phyloP scores from a whole-genome alignment of 2,888 invertebrate genomes.

The Harpalus rubripes region DNA sequence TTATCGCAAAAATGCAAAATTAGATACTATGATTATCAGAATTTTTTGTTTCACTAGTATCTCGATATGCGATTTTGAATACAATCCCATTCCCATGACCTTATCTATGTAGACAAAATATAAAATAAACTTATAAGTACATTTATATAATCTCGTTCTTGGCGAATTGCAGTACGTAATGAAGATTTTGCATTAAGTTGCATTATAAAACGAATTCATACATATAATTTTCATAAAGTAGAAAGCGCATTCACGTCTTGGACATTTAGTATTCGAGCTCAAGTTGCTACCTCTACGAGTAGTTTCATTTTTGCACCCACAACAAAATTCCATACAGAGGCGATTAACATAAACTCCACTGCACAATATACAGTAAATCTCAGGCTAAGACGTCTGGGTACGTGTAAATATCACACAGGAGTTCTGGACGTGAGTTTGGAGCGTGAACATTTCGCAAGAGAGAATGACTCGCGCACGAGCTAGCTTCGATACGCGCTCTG shows the following conservation, averaged over 20 bases:
- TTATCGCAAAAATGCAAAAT: too few relatives aligned
- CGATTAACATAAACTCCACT: slow-evolving; percentile 37
- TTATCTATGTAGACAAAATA: too few relatives aligned
- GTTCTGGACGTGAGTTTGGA: slow-evolving; percentile 20
- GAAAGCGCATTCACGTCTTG: slow-evolving; percentile 18
- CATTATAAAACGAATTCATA: slow-evolving; percentile 1
- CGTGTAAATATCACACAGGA: slow-evolving; percentile 49
- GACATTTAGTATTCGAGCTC: slow-evolving; percentile 19
- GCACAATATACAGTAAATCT: slow-evolving; percentile 56
- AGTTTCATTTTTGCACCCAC: slow-evolving; percentile 34
- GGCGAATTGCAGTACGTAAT: background rate
- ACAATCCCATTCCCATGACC: too few relatives aligned
- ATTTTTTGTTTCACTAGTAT: too few relatives aligned
- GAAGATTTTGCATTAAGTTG: background rate
- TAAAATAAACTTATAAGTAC: too few relatives aligned
- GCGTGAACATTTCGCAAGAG: slow-evolving; percentile 42
- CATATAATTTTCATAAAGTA: slow-evolving; percentile 30
- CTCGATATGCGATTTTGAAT: too few relatives aligned
- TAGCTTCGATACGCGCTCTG: slow-evolving; percentile 60
- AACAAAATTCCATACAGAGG: slow-evolving; percentile 37
- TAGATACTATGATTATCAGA: too few relatives aligned
- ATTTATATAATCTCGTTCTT: background rate
- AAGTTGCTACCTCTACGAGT: background rate
- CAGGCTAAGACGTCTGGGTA: slow-evolving; percentile 34
- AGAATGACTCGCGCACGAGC: slow-evolving; percentile 55